Conservation (phyloP, 2,113 vertebrate species). For the Hyaena hyaena region DNA sequence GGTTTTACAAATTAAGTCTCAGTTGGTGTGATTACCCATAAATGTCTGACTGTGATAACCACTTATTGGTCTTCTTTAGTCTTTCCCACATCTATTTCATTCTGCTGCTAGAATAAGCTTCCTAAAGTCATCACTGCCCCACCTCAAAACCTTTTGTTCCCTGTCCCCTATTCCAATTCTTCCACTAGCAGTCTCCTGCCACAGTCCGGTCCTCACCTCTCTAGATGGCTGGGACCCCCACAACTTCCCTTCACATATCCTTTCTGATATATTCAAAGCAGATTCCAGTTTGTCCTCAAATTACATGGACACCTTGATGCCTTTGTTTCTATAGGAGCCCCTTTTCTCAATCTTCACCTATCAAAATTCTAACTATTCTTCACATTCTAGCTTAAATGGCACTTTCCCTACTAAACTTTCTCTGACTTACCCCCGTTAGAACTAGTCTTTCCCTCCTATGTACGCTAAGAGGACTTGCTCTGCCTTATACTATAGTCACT, state of each 20-base stretch:
- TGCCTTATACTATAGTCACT: background rate
- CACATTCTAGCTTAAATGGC: background rate
- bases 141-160: background rate
- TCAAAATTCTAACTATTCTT: slow-evolving; percentile 27
- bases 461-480: background rate
- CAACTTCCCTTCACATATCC: background rate
- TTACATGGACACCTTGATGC: background rate
- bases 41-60: background rate
- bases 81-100: background rate
- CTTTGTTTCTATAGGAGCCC: background rate
- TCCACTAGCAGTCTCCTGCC: background rate
- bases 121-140: background rate
- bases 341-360: slow-evolving; percentile 45
- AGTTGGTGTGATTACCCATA: background rate
- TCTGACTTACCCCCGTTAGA: background rate
- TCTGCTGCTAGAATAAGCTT: background rate
- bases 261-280: slow-evolving; percentile 14
- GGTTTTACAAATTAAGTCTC: slow-evolving; percentile 34
- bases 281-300: background rate
- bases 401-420: background rate
- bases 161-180: background rate
- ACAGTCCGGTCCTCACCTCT: background rate
- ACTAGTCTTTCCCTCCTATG: background rate
- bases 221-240: background rate
- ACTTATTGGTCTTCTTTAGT: slow-evolving; percentile 20